Base-by-base conservation (phyloP, 2,888 invertebrate species). In the Drosophila dives region DNA sequence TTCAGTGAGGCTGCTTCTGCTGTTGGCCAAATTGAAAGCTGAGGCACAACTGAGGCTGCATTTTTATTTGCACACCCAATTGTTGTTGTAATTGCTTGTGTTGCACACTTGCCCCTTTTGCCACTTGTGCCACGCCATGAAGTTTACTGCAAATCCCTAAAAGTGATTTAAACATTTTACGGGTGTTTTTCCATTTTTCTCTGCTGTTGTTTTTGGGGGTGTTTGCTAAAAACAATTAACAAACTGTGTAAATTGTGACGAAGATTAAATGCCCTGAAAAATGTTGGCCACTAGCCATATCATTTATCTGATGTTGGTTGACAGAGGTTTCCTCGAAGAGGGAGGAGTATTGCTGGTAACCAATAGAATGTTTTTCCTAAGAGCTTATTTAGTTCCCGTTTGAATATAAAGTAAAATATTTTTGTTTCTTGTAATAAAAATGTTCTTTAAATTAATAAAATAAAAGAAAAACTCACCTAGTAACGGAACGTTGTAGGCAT, bases 81-180 rank as follows among this genome's bases (percentile, higher is more conserved):
- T 85, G 85, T 90, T 86, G 87, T 72, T 90, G 85, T 90, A 85
- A 85, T 90, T 89, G 85, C 85, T 78, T 69, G 68, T 85, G 85
- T 86, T 75, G 70, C 61, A 90, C 85, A 88, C 23, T 45, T 72
- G 67, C 55, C 79, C 53, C 63, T 56, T 56, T 60, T n/a, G 67
- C 63, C 45, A 45, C 15, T 45, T 23, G 23, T 15, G 23, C 8
- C 45, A 15, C 45, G 12, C 26, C 45, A 51, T 53, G 54, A 67
- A 72, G 54, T 70, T 69, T 71, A 36, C 56, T 51, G 64, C 56
- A 53, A 49, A 66, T 48, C n/a, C 53, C 34, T n/a, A 53, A 72
- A 78, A 78, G 58, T 69, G 74, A 81, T 78, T 78, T 78, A 36
- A 63, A 50, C 65, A 50, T 29, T 45, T 77, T 56, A 45, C 23